phyloP scores from a whole-genome alignment of 2,888 invertebrate species.

The Camptogramma bilineatum region DNA sequence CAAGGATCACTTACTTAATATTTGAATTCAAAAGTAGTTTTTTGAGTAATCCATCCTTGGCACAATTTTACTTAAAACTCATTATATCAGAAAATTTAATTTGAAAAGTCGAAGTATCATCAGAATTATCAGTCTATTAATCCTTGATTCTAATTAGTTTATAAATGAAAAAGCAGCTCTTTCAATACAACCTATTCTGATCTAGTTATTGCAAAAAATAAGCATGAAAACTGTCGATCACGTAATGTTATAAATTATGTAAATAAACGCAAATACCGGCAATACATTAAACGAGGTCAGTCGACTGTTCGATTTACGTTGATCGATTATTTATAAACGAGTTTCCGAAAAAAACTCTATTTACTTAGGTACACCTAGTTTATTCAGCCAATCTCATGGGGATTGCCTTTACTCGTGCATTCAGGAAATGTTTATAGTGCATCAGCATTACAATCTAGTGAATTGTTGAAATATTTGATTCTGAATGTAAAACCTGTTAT shows the following conservation, averaged over 20 bases:
- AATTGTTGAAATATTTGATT: too few relatives aligned
- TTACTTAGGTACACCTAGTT: neutral
- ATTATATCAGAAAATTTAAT: too few relatives aligned
- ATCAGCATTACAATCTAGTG: too few relatives aligned
- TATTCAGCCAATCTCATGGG: neutral
- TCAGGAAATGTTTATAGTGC: too few relatives aligned
- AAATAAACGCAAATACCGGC: conserved; percentile 17
- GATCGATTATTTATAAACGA: conserved; percentile 8
- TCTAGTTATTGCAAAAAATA: neutral
- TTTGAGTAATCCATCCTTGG: too few relatives aligned
- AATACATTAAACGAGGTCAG: conserved; percentile 15
- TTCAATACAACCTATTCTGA: neutral
- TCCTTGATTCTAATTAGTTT: neutral
- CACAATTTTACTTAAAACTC: too few relatives aligned
- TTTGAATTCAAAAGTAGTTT: too few relatives aligned
- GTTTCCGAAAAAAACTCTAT: conserved; percentile 5
- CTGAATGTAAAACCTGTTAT: too few relatives aligned
- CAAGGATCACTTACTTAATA: too few relatives aligned
- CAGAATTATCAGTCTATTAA: too few relatives aligned
- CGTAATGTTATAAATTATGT: conserved; percentile 18
- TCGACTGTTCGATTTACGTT: conserved; percentile 10
- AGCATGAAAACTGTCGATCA: conserved; percentile 10
- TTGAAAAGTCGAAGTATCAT: too few relatives aligned
- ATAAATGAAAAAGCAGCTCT: neutral
- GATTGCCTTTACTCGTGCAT: neutral